Conservation (phyloP, 1,140 invertebrate species). For the Tyrophagus putrescentiae region DNA sequence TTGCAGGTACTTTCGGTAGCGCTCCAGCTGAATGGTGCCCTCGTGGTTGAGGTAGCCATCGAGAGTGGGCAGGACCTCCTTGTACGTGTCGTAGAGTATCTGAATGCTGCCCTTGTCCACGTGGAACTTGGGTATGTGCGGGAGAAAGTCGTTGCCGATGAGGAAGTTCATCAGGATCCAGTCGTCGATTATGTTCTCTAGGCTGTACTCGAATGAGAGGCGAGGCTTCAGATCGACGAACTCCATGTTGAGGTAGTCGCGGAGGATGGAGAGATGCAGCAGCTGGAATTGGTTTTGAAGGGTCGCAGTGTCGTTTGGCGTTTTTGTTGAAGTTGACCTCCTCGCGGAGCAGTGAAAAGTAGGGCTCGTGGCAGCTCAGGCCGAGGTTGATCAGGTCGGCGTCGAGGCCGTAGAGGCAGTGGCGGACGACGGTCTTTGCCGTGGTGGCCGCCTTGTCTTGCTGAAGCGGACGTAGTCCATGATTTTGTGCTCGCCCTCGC, state of each 20-base stretch:
- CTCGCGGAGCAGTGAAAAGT: conserved; percentile 78
- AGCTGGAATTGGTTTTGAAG: conserved; percentile 86
- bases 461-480: conserved; percentile 91
- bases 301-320: conserved; percentile 34
- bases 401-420: conserved; percentile 89
- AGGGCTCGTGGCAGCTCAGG: conserved; percentile 79
- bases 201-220: conserved; percentile 53
- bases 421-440: conserved; percentile 72
- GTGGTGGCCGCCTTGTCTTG: conserved; percentile 60
- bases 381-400: conserved; percentile 92
- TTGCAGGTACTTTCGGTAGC: conserved; percentile 74
- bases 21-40: conserved; percentile 61
- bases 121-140: conserved; percentile 79
- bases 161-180: conserved; percentile 85
- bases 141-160: conserved; percentile 96
- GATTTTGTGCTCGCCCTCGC: conserved; percentile 96
- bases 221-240: conserved; percentile 56
- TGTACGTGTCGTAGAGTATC: conserved; percentile 72
- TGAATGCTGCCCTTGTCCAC: conserved; percentile 76
- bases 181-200: conserved; percentile 62
- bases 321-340: conserved; percentile 44
- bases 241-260: conserved; percentile 84
- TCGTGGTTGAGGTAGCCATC: conserved; percentile 84
- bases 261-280: conserved; percentile 71
- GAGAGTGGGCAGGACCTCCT: conserved; percentile 62